Conservation (phyloP, 2,888 invertebrate species). For the Yponomeuta evonymella region DNA sequence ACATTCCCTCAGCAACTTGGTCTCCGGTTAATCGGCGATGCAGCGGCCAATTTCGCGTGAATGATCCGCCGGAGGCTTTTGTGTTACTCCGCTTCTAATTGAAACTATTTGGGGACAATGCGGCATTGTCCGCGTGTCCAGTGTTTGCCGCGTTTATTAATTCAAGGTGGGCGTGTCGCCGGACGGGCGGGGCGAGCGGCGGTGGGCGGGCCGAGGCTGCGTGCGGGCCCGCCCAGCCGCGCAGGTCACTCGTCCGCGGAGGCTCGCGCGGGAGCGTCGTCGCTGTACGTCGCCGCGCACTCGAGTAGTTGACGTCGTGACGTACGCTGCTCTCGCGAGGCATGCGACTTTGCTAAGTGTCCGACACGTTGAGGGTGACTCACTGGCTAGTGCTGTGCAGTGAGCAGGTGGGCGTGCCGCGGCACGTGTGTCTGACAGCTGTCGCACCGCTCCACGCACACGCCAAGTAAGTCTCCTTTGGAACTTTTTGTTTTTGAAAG, state of each 20-base stretch:
- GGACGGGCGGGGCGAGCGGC: conserved; percentile 44
- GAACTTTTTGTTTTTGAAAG: conserved; percentile 12
- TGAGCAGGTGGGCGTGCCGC: background rate
- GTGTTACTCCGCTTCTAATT: conserved; percentile 70
- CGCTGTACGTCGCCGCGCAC: conserved; percentile 40
- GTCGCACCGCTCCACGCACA: conserved; percentile 38
- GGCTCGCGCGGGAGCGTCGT: conserved; percentile 8
- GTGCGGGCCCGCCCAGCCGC: conserved; percentile 45
- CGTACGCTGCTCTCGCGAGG: background rate
- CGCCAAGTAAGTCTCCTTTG: conserved; percentile 53
- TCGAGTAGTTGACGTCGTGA: background rate
- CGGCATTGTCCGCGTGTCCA: conserved; percentile 73
- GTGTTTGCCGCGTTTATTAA: conserved; percentile 75
- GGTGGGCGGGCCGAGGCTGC: conserved; percentile 47
- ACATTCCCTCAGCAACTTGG: conserved; percentile 19
- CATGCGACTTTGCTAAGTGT: conserved; percentile 8
- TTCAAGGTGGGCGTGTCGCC: conserved; percentile 64
- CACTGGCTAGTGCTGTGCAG: conserved; percentile 6
- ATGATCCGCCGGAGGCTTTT: conserved; percentile 64
- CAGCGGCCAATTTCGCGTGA: conserved; percentile 64
- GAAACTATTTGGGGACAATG: conserved; percentile 76
- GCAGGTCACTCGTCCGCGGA: conserved; percentile 33
- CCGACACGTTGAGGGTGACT: background rate
- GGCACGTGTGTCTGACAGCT: conserved; percentile 34
- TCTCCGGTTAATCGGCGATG: conserved; percentile 39